Conservation (phyloP, 2,888 invertebrate genomes). For the Drosophila neoperkinsi region DNA sequence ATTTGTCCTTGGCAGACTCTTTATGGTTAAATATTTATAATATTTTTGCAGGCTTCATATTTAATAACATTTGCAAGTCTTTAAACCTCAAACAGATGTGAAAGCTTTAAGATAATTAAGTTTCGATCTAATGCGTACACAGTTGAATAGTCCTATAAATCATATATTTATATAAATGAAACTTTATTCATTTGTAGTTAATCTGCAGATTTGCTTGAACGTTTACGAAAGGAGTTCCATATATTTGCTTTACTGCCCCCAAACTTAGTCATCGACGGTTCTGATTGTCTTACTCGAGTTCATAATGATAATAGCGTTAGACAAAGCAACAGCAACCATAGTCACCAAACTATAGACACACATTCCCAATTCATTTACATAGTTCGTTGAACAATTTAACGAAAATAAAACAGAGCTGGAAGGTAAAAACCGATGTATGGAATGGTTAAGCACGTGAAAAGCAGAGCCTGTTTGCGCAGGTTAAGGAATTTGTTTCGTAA, state of each 20-base stretch:
- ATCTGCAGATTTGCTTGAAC: background rate
- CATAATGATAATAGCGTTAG: background rate
- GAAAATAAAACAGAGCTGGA: background rate
- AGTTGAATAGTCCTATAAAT: background rate
- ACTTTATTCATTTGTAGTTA: background rate
- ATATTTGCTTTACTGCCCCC: background rate
- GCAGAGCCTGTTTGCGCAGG: background rate
- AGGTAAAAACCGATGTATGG: background rate
- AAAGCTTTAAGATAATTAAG: background rate
- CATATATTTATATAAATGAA: background rate
- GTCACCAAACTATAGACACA: background rate
- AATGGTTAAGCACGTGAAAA: background rate
- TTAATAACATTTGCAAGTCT: background rate
- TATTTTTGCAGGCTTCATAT: background rate
- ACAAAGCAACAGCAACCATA: background rate
- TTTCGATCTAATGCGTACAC: background rate
- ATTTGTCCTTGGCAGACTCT: background rate
- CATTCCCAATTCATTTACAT: background rate
- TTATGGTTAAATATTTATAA: constrained; percentile 3
- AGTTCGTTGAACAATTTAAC: background rate
- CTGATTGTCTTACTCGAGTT: background rate
- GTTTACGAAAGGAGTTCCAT: background rate
- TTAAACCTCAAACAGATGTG: background rate
- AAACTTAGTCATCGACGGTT: background rate
- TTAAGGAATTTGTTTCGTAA: background rate